phyloP scores from a whole-genome alignment of 2,113 vertebrate species.

The Paramisgurnus dabryanus region DNA sequence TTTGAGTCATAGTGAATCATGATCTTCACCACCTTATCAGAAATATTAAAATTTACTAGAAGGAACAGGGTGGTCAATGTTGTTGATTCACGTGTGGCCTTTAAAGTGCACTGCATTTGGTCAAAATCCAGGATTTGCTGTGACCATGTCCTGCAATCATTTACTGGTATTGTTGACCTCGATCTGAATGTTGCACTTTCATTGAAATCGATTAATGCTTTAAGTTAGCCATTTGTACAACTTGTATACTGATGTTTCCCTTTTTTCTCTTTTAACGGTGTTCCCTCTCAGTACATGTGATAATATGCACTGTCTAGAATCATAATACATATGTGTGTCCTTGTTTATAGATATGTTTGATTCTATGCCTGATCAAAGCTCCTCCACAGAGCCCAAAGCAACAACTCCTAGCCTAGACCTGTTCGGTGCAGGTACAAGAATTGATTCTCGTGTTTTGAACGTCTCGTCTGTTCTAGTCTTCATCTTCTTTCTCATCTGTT shows the following conservation, averaged over 20 bases:
- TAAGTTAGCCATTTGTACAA: too few species aligned
- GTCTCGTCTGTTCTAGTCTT: slow-evolving; percentile 63
- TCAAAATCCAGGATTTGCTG: slow-evolving; percentile 22
- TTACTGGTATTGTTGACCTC: neutral
- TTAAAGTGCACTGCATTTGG: slow-evolving; percentile 1
- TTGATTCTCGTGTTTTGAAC: slow-evolving; percentile 70
- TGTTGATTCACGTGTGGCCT: slow-evolving; percentile 26
- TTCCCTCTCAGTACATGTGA: slow-evolving; percentile 30
- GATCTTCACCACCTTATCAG: slow-evolving; percentile 63
- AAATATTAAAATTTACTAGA: neutral
- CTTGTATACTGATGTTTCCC: neutral
- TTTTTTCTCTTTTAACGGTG: neutral
- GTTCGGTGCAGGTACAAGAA: slow-evolving; percentile 94
- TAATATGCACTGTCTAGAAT: slow-evolving; percentile 59
- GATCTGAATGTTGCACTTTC: slow-evolving; percentile 12
- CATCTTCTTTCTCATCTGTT: slow-evolving; percentile 62
- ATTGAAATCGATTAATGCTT: neutral
- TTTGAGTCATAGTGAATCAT: slow-evolving; percentile 56
- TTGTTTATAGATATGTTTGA: slow-evolving; percentile 99
- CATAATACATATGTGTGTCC: slow-evolving; percentile 81
- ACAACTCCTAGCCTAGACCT: slow-evolving; percentile 98
- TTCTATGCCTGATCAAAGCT: slow-evolving; percentile 89
- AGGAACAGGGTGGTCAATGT: slow-evolving; percentile 19
- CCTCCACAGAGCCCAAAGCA: slow-evolving; percentile 88
- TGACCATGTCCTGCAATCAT: slow-evolving; percentile 11